Conservation (phyloP, 1,140 invertebrate genomes). For the Meloidogyne floridensis region DNA sequence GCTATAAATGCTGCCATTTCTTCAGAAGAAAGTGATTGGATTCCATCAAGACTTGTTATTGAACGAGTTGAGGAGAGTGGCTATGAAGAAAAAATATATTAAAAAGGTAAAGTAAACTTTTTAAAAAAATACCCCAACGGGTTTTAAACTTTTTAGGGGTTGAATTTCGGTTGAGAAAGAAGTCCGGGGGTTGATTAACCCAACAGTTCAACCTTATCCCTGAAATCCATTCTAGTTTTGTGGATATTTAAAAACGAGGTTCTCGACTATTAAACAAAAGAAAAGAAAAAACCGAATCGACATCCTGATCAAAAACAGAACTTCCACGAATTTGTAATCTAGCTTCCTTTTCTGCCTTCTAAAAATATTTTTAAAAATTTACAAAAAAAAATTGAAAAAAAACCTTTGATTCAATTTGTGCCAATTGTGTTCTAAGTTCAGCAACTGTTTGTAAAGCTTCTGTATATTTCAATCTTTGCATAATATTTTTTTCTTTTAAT, state of each 20-base stretch:
- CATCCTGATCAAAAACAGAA: constrained; percentile 58
- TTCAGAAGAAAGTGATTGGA: constrained; percentile 54
- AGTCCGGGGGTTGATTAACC: too few species aligned
- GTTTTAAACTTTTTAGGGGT: too few species aligned
- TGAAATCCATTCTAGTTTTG: too few species aligned
- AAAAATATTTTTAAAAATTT: constrained; percentile 25
- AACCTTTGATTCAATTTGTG: constrained; percentile 86
- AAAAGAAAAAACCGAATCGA: constrained; percentile 55
- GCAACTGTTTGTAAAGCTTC: constrained; percentile 89
- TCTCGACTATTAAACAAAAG: neutral
- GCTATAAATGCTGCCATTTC: constrained; percentile 64
- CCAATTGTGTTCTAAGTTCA: constrained; percentile 91
- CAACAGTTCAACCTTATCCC: too few species aligned
- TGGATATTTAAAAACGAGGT: too few species aligned
- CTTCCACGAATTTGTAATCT: constrained; percentile 56
- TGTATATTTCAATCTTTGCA: constrained; percentile 87
- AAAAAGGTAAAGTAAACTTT: too few species aligned
- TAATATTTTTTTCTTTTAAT: constrained; percentile 91
- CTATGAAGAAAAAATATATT: neutral
- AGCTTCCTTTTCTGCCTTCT: constrained; percentile 64
- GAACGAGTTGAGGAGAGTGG: constrained; percentile 45
- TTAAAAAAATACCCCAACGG: too few species aligned
- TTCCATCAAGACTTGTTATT: constrained; percentile 43
- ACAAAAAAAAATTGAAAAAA: constrained; percentile 39
- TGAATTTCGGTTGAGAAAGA: too few species aligned